Evolutionary conservation across 2,888 invertebrate genomes (phyloP).

Genomic region (Polylopha cassiicola): DNA sequence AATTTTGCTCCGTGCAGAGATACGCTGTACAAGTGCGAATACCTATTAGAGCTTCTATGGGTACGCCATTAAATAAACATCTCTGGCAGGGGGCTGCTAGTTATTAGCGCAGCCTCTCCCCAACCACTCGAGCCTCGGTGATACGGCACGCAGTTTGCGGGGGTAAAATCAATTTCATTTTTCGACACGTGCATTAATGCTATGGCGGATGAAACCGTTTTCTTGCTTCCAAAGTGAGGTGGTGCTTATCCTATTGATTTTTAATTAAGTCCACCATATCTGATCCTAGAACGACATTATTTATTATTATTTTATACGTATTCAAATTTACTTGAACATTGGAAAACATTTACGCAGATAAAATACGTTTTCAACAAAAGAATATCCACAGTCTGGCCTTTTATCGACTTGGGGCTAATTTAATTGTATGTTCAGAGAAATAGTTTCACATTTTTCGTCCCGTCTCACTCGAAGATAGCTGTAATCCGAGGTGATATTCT

Average conservation of each 20-base stretch:
- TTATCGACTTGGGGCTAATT: background rate
- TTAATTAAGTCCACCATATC: constrained; percentile 18
- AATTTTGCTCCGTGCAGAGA: constrained; percentile 31
- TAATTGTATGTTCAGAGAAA: background rate
- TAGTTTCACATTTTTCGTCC: constrained; percentile 34
- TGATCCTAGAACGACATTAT: too few relatives aligned
- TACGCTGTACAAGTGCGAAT: constrained; percentile 36
- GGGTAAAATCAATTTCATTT: constrained; percentile 74
- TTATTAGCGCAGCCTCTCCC: constrained; percentile 70
- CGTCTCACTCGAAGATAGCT: constrained; percentile 46
- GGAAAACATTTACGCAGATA: too few relatives aligned
- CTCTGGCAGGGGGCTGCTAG: constrained; percentile 64
- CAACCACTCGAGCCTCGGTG: constrained; percentile 64
- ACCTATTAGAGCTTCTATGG: constrained; percentile 71
- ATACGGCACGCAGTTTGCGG: constrained; percentile 72
- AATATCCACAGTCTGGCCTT: background rate
- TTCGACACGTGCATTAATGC: constrained; percentile 72
- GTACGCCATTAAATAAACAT: constrained; percentile 76
- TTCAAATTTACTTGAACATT: too few relatives aligned
- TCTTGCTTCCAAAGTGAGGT: constrained; percentile 31
- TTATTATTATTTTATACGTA: too few relatives aligned
- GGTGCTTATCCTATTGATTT: constrained; percentile 12
- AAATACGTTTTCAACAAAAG: background rate
- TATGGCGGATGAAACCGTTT: constrained; percentile 55
- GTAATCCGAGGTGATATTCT: constrained; percentile 59